Conservation (phyloP, 2,888 invertebrate genomes). For the Latrodectus hesperus region DNA sequence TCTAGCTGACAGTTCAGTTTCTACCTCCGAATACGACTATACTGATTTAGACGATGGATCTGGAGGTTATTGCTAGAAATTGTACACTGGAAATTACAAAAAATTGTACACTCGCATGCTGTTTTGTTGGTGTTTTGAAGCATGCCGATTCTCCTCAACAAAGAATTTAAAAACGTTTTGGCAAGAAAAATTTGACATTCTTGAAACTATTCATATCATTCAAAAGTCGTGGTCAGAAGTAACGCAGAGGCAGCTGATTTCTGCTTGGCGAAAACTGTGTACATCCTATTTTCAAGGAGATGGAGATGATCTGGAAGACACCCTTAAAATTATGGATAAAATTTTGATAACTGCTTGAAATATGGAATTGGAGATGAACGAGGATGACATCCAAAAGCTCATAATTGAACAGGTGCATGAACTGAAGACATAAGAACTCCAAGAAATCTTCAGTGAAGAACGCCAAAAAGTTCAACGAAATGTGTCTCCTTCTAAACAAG, state of each 20-base stretch:
- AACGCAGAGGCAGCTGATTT: not conserved
- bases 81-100: not conserved
- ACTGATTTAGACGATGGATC: not conserved
- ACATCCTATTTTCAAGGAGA: constrained; percentile 13
- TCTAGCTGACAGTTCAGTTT: not conserved
- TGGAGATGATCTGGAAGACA: not conserved
- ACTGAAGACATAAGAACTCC: constrained; percentile 16
- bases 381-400: constrained; percentile 3
- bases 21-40: not conserved
- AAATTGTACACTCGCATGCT: not conserved
- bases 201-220: constrained; percentile 25
- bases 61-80: constrained; percentile 1
- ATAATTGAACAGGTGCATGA: constrained; percentile 26
- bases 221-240: not conserved
- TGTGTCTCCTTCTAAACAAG: too few relatives aligned
- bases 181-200: constrained; percentile 27
- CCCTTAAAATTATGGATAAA: constrained; percentile 21
- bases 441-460: constrained; percentile 28
- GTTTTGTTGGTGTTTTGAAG: constrained; percentile 19
- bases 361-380: constrained; percentile 33
- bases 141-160: constrained; percentile 1
- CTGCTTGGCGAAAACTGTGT: constrained; percentile 7
- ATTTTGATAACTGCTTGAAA: too few relatives aligned
- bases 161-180: not conserved
- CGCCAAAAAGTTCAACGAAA: not conserved